Evolutionary conservation across 2,888 invertebrate genomes (phyloP).

Genomic region (Hermodice carunculata): DNA sequence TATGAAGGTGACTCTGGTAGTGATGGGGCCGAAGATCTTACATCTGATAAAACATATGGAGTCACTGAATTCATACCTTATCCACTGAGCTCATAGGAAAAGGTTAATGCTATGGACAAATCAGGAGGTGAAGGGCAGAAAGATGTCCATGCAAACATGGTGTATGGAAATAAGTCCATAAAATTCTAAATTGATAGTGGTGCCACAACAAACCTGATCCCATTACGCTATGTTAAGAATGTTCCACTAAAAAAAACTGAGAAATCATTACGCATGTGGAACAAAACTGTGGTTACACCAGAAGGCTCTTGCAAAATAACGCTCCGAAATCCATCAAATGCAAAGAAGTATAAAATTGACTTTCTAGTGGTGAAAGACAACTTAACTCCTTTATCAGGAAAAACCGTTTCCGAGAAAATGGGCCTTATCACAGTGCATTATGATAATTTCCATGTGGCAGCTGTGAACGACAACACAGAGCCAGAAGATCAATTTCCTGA

Average conservation of each 20-base stretch:
- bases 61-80: no score
- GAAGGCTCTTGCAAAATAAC: not conserved
- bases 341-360: not conserved
- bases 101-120: no score
- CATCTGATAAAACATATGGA: no score
- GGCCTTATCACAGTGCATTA: not conserved
- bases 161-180: not conserved
- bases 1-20: not conserved
- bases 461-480: not conserved
- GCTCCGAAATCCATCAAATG: not conserved
- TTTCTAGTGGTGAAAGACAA: not conserved
- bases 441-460: not conserved
- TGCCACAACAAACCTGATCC: not conserved
- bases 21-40: no score
- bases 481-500: not conserved
- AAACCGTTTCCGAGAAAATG: not conserved
- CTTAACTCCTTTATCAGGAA: not conserved
- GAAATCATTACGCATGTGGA: not conserved
- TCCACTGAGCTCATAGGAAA: no score
- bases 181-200: not conserved
- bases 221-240: not conserved
- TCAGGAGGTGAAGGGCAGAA: not conserved
- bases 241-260: not conserved
- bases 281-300: not conserved
- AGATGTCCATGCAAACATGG: not conserved